phyloP scores from a whole-genome alignment of 2,888 invertebrate genomes.

The Sussaba pulchella region DNA sequence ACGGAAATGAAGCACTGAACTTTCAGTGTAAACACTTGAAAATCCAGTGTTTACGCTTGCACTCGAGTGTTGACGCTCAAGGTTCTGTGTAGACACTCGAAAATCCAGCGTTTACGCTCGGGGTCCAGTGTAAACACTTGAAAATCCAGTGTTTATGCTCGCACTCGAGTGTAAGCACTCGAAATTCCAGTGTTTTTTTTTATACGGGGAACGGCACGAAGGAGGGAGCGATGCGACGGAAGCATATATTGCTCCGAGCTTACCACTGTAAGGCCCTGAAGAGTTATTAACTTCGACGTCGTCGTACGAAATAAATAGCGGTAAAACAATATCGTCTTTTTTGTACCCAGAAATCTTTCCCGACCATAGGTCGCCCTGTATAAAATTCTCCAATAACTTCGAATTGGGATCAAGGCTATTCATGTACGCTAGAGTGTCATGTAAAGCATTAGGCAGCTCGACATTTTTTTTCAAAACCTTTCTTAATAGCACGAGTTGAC shows the following conservation, averaged over 20 bases:
- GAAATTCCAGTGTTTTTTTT: slow-evolving; percentile 69
- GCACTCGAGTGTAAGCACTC: too few species aligned
- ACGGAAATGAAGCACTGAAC: too few species aligned
- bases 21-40: too few species aligned
- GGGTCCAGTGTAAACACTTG: too few species aligned
- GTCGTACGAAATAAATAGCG: slow-evolving; percentile 69
- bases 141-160: too few species aligned
- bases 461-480: slow-evolving; percentile 26
- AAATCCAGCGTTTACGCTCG: too few species aligned
- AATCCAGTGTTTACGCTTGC: too few species aligned
- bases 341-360: slow-evolving; percentile 3
- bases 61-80: too few species aligned
- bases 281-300: slow-evolving; percentile 71
- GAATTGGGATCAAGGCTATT: slow-evolving; percentile 1
- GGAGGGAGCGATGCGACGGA: slow-evolving; percentile 67
- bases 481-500: slow-evolving; percentile 38
- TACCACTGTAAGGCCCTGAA: slow-evolving; percentile 70
- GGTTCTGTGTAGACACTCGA: too few species aligned
- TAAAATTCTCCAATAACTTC: slow-evolving; percentile 30
- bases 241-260: slow-evolving; percentile 71
- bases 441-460: slow-evolving; percentile 33
- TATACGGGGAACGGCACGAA: slow-evolving; percentile 62
- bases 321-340: slow-evolving; percentile 58
- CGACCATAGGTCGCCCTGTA: slow-evolving; percentile 39
- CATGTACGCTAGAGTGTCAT: slow-evolving; percentile 46